Evolutionary conservation across 2,797 vertebrate species (phyloP).

Genomic region (Pterois miles): DNA sequence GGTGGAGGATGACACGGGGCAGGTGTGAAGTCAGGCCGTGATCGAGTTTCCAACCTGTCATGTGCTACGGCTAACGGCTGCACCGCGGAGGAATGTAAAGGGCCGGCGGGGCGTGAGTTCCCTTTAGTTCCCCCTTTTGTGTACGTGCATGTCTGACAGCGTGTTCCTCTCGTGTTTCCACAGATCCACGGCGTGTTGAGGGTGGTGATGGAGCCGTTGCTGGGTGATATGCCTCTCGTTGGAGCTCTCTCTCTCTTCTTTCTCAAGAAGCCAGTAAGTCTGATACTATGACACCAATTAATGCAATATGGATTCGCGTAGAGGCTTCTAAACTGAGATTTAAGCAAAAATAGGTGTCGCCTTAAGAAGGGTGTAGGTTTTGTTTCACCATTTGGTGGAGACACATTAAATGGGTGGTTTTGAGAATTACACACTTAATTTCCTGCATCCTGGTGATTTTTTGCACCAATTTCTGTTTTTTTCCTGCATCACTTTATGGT

Average conservation of each 20-base stretch:
- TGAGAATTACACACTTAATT: no score
- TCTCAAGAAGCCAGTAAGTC: slow-evolving; percentile 96
- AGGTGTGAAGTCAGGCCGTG: slow-evolving; percentile 48
- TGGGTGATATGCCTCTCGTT: slow-evolving; percentile 94
- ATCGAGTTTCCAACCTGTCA: slow-evolving; percentile 64
- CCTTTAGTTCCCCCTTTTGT: slow-evolving; percentile 8
- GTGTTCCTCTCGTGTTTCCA: slow-evolving; percentile 60
- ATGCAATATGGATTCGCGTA: neutral
- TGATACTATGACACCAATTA: neutral
- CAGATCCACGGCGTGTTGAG: slow-evolving; percentile 95
- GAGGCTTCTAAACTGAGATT: slow-evolving; percentile 11
- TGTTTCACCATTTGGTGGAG: no score
- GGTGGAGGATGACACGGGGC: slow-evolving; percentile 33
- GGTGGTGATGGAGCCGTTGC: slow-evolving; percentile 95
- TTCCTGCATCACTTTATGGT: neutral
- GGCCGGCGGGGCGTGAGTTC: slow-evolving; percentile 24
- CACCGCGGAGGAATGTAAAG: slow-evolving; percentile 51
- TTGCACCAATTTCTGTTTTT: neutral
- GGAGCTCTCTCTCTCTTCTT: slow-evolving; percentile 97
- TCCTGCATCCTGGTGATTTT: neutral
- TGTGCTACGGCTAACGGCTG: slow-evolving; percentile 17
- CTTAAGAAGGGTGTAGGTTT: neutral
- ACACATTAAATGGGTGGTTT: no score
- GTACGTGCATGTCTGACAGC: slow-evolving; percentile 8
- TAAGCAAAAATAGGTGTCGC: neutral